These are phyloP conservation scores for Ptilorrhoa leucosticta DNA, from an alignment of 2,113 vertebrate species.

Conservation along the genomic window DNA sequence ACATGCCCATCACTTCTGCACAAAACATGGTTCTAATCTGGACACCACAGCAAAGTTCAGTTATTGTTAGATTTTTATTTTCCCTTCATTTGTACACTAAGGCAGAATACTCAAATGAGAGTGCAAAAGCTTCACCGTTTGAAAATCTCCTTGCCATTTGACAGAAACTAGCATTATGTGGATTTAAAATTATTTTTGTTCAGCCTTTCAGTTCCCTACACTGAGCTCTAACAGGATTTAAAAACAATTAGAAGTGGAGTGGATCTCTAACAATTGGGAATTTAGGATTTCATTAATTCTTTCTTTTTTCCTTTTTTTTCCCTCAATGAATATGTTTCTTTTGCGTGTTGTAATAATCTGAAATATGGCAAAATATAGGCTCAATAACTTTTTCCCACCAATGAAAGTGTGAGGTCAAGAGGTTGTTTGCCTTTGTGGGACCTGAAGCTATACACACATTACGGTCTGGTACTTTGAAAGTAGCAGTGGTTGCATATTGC, in stretches of 20 bases:
- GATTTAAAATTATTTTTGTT: background rate
- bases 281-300: background rate
- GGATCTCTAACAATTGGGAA: background rate
- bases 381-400: background rate
- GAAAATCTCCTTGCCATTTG: background rate
- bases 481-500: background rate
- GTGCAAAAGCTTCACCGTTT: background rate
- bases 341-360: background rate
- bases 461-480: background rate
- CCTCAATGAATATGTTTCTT: background rate
- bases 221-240: background rate
- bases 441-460: background rate
- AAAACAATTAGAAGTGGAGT: background rate
- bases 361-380: background rate
- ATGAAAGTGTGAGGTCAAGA: background rate
- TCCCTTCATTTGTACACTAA: background rate
- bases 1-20: conserved; percentile 58
- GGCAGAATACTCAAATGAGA: background rate
- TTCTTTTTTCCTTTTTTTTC: no score
- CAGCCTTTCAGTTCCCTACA: background rate
- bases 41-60: background rate
- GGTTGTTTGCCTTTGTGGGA: background rate
- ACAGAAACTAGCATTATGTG: background rate
- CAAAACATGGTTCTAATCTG: conserved; percentile 1
- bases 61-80: background rate